Base-by-base conservation (phyloP, 1,140 invertebrate species). In the Drosophila quadrilineata region DNA sequence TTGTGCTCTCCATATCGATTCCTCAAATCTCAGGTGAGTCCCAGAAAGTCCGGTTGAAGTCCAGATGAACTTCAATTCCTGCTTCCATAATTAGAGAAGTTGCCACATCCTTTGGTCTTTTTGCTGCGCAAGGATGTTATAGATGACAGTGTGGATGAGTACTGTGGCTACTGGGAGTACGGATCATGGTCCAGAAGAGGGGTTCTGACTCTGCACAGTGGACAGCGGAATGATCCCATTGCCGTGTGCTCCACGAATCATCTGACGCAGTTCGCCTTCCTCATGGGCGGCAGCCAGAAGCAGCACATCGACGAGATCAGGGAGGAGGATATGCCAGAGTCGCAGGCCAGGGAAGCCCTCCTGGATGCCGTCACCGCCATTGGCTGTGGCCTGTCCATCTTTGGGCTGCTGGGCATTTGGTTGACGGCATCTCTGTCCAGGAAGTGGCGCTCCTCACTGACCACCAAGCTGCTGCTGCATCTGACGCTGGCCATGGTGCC, bases 251-350 rank as follows among this genome's bases (percentile, higher is more conserved):
- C 90, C 14, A 93, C 91, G 50, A 90, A 90, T 26, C 93, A 93
- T 85, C 82, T 93, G 43, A 93, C 93, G 12, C 91, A 93, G 85
- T 93, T 93, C 75, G 91, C 91, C 3, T 89, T 92, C 59, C 76
- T 93, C 19, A 66, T 93, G 10, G 80, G 90, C 10, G 87, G 86
- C 26, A 71, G 50, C 12, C 77, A 75, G 48, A 75, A 87, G 14
- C 73, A 85, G 29, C 17, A 16, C 2, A 22, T 79, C 21, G 46
- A 68, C 40, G 28, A 63, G 35, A 73, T 79, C 0, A 12, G 64
- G 0, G 62, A 76, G 8, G n/a, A 72, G 76, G 22, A 64, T 71
- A 6, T 57, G 82, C 16, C 60, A 66, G 3, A 89, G 92, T 65
- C n/a, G n/a, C n/a, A n/a, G n/a, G n/a, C n/a, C n/a, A n/a, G n/a